Base-by-base conservation (phyloP, 2,113 vertebrate genomes). In the Pseudorasbora parva region DNA sequence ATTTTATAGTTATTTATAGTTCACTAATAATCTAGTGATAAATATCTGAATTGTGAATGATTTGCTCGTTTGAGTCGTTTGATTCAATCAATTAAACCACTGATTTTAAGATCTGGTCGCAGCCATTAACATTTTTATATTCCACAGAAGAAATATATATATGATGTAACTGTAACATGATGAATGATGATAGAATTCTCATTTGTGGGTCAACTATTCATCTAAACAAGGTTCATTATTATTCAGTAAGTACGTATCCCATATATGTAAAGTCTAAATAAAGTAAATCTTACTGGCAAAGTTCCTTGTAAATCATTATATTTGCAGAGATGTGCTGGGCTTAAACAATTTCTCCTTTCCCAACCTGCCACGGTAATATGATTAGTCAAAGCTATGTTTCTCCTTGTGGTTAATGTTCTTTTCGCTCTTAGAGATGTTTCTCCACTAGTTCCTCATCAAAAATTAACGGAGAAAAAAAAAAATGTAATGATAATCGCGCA, bases 371-470 rank as follows among this genome's bases (percentile, higher is more conserved):
- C 33, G 11, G 33, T 84, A 87, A 89, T 83, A 83, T 82, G 87
- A 89, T 90, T 78, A 86, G 79, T 76, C 59, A 47, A n/a, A 66
- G 41, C 68, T 81, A 21, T 75, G 83, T 66, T 82, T 90, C 88
- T 86, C 66, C 66, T 87, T 79, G 89, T 90, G 83, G 89, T 91
- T 92, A 89, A 91, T 87, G 86, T 87, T 85, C 72, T 86, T 25
- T 74, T 86, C 87, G 82, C 84, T 82, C 73, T 82, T 79, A 78
- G 83, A 83, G 89, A 90, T 85, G 76, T 86, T 87, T 72, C 72
- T 75, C 86, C 84, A 86, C 89, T 90, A 88, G 82, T 81, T 84
- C 57, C 85, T 91, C 87, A 88, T 93, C 90, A 92, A 92, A 91
- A 90, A 92, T 91, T 84, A 82, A 93, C 68, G 37, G 54, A 56